Evolutionary conservation across 2,888 invertebrate species (phyloP).

Genomic region (Apodemia zela): DNA sequence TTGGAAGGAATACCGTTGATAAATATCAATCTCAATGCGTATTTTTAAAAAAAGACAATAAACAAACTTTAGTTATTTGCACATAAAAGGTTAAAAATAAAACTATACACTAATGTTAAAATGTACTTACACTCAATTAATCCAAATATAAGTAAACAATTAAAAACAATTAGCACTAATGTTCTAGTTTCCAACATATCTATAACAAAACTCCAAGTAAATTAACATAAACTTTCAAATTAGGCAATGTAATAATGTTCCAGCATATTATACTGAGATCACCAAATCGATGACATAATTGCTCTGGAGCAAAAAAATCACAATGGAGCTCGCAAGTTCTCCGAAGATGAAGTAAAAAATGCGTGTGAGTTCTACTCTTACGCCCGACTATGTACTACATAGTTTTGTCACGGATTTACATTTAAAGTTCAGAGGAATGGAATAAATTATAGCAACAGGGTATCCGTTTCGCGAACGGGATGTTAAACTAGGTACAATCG

Average conservation of each 20-base stretch:
- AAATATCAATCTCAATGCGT: too few relatives aligned
- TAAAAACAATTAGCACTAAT: neutral
- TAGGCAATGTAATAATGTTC: neutral
- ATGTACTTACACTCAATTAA: neutral
- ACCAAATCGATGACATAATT: slow-evolving; percentile 16
- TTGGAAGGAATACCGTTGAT: too few relatives aligned
- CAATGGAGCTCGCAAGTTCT: slow-evolving; percentile 7
- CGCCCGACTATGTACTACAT: neutral
- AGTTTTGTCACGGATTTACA: neutral
- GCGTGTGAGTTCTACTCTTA: slow-evolving; percentile 6
- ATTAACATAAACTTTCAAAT: slow-evolving; percentile 13
- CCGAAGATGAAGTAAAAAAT: slow-evolving; percentile 16
- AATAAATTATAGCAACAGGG: neutral
- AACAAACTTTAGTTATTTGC: too few relatives aligned
- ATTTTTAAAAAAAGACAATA: too few relatives aligned
- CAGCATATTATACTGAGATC: slow-evolving; percentile 12
- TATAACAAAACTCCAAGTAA: neutral
- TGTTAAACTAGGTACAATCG: neutral
- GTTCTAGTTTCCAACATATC: neutral
- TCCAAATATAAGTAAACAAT: neutral
- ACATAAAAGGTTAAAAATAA: too few relatives aligned
- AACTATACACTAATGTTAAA: neutral
- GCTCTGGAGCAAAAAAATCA: neutral
- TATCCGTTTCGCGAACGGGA: slow-evolving; percentile 10
- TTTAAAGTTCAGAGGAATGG: slow-evolving; percentile 1